Conservation (phyloP, 2,797 vertebrate genomes). For the Micromesistius poutassou region DNA sequence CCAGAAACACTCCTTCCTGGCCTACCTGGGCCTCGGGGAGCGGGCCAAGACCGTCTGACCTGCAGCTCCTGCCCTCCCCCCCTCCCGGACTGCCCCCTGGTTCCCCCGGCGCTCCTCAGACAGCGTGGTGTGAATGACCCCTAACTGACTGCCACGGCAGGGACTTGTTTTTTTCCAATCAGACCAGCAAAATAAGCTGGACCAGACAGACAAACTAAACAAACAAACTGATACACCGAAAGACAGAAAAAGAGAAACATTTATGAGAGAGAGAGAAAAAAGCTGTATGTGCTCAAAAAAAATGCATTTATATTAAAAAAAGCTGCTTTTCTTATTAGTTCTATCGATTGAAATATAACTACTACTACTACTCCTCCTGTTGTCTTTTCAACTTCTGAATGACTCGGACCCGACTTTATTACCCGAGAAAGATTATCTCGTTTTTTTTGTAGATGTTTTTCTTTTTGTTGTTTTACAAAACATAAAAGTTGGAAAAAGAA, state of each 20-base stretch:
- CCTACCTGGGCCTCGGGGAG: constrained; percentile 96
- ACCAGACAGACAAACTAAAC: constrained; percentile 62
- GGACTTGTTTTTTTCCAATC: constrained; percentile 66
- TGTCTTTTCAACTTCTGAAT: constrained; percentile 64
- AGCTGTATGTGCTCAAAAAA: constrained; percentile 84
- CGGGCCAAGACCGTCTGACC: constrained; percentile 92
- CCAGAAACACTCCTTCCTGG: constrained; percentile 98
- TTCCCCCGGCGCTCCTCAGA: constrained; percentile 44
- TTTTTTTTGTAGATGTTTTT: constrained; percentile 44
- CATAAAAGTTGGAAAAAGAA: constrained; percentile 59
- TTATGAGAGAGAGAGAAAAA: constrained; percentile 81
- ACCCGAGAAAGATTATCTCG: constrained; percentile 62
- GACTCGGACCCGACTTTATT: constrained; percentile 71
- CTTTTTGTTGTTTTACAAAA: constrained; percentile 58
- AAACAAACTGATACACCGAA: constrained; percentile 63
- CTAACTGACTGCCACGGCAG: constrained; percentile 50
- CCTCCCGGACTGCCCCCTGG: constrained; percentile 13
- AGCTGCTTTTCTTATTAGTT: constrained; percentile 89
- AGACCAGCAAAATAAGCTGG: constrained; percentile 84
- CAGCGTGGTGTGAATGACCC: constrained; percentile 50
- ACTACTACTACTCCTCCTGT: constrained; percentile 62
- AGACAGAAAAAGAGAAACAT: constrained; percentile 63
- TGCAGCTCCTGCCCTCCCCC: constrained; percentile 36
- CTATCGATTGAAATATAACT: constrained; percentile 74
- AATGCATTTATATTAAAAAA: constrained; percentile 92